Base-by-base conservation (phyloP, 35 echinoderm and acorn worm genomes). In the Strongylocentrotus purpuratus region DNA sequence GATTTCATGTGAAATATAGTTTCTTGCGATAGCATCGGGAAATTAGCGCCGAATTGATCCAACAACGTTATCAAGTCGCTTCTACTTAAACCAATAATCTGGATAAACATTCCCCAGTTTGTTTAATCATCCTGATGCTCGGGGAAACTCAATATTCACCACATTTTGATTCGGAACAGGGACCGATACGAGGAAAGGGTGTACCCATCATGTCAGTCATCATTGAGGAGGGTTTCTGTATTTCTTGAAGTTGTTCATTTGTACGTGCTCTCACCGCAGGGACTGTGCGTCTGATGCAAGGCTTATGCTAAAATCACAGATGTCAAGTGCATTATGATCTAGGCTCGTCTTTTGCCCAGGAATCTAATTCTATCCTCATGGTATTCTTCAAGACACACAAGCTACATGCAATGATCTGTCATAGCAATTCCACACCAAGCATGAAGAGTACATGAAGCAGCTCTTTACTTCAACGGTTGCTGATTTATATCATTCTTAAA, bases 1-100 rank as follows among this genome's bases (percentile, higher is more conserved):
- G 65, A 78, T 78, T 78, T 78, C 65, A 78, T 78, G 65, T 78
- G 65, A 78, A 78, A 78, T 78, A 78, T 78, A 78, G 65, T 78
- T 78, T 78, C 65, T 78, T 78, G 65, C 65, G 65, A 78, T 78
- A 78, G 65, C 65, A 78, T 78, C 65, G 25, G 25, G 22, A 78
- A 78, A 78, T 78, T 78, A 78, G 65, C 22, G 28, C 65, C 65
- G 20, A 78, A 78, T 78, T 78, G 65, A 78, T 78, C 65, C 65
- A 78, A 78, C 65, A 78, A 78, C 65, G 28, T 78, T 78, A 78
- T 78, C 65, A 78, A 78, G 65, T 78, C 65, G 28, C 65, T 78
- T 78, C 65, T 78, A 78, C 65, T 78, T 78, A 78, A 28, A 78
- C 65, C 28, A 78, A 78, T 8, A 7, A 7, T 78, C 65, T 78